Conservation (phyloP, 2,797 vertebrate species). For the Micromesistius poutassou region DNA sequence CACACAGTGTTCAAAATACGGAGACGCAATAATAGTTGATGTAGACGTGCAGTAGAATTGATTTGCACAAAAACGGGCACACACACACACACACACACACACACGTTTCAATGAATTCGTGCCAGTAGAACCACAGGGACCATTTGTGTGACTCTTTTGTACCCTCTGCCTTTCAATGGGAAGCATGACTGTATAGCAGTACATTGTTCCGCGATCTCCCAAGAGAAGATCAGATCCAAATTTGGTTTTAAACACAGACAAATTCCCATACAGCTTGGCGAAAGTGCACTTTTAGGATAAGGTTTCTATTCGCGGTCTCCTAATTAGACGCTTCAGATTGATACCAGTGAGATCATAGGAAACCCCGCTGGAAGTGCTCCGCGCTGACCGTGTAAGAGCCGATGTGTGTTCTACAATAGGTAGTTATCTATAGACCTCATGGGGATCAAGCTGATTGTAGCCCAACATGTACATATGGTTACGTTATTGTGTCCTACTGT, state of each 20-base stretch:
- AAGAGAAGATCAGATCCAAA: not conserved
- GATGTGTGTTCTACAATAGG: not conserved
- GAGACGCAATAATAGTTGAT: not conserved
- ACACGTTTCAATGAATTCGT: not conserved
- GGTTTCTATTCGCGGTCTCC: constrained; percentile 24
- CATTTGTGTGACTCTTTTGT: not conserved
- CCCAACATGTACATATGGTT: too few species aligned
- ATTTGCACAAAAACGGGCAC: too few species aligned
- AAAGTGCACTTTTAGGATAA: constrained; percentile 37
- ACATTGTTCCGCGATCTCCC: not conserved
- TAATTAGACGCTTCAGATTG: constrained; percentile 46
- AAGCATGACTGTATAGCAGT: not conserved
- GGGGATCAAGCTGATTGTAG: not conserved
- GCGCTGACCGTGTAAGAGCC: not conserved
- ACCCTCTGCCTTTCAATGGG: not conserved
- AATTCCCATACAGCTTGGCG: not conserved
- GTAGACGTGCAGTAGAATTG: too few species aligned
- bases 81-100: too few species aligned
- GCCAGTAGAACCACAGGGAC: not conserved
- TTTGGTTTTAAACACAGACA: not conserved
- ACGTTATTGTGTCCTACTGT: too few species aligned
- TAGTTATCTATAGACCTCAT: not conserved
- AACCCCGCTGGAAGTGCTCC: not conserved
- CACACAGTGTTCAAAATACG: not conserved
- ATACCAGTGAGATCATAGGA: constrained; percentile 23